phyloP scores from a whole-genome alignment of 2,797 vertebrate species.

The Hippopotamyrus pictus region DNA sequence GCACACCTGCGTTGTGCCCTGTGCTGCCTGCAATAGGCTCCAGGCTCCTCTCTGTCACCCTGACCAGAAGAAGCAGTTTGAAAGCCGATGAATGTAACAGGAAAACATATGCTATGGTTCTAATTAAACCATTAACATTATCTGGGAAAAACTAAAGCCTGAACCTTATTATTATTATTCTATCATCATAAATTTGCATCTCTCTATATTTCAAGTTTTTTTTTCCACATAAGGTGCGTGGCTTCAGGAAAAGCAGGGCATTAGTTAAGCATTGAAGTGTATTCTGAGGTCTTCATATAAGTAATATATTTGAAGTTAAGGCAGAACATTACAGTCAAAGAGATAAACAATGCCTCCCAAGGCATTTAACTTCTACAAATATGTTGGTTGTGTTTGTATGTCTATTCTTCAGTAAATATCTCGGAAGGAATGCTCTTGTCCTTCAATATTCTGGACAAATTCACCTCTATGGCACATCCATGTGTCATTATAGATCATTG shows the following conservation, averaged over 20 bases:
- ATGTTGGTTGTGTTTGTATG: neutral
- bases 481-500: neutral
- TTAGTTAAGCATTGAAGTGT: neutral
- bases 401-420: neutral
- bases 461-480: neutral
- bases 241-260: neutral
- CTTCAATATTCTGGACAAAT: neutral
- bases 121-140: neutral
- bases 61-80: neutral
- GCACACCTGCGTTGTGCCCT: neutral
- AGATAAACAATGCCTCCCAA: neutral
- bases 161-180: neutral
- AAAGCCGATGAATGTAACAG: neutral
- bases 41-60: neutral
- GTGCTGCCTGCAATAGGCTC: neutral
- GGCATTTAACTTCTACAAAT: neutral
- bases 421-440: neutral
- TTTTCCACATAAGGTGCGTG: neutral
- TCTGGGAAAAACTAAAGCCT: neutral
- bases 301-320: neutral
- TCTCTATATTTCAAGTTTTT: neutral
- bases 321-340: neutral
- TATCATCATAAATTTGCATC: neutral
- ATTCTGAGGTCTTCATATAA: neutral
- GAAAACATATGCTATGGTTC: neutral